These are phyloP conservation scores for Sepiola atlantica DNA, from an alignment of 2,888 invertebrate genomes.

Conservation along the genomic window DNA sequence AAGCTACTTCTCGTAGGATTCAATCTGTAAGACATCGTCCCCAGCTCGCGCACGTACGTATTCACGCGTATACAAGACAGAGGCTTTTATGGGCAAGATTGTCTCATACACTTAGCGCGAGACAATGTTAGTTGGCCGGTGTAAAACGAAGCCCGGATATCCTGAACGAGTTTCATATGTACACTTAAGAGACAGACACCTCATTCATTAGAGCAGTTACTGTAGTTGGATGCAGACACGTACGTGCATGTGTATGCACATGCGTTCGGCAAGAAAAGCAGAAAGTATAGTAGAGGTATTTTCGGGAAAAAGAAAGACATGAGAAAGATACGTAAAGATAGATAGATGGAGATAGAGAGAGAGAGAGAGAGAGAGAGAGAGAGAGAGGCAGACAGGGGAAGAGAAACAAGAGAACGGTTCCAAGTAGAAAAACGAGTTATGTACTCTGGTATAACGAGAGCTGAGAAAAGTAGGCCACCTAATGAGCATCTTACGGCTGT, in stretches of 20 bases:
- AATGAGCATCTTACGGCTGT: too few species aligned
- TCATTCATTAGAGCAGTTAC: neutral
- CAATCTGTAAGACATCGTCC: neutral
- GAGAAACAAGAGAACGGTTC: too few species aligned
- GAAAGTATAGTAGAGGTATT: neutral
- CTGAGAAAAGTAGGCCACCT: too few species aligned
- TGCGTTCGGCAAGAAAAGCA: neutral
- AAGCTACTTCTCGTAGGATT: neutral
- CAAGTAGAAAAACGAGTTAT: too few species aligned
- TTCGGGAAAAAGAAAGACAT: too few species aligned
- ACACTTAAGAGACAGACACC: conserved; percentile 23
- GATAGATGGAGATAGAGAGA: too few species aligned
- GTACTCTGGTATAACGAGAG: too few species aligned
- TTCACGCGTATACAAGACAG: too few species aligned
- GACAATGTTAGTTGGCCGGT: neutral
- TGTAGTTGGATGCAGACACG: neutral
- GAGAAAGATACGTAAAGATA: too few species aligned
- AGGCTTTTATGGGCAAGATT: neutral
- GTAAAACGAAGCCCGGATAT: conserved; percentile 32
- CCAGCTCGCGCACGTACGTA: neutral
- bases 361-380: too few species aligned
- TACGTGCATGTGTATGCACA: neutral
- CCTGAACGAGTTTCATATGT: conserved; percentile 5
- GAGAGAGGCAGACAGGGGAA: too few species aligned
- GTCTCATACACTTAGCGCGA: conserved; percentile 1